Evolutionary conservation across 2,113 vertebrate species (phyloP), one percentile per base, ranked within the genome.

Genomic region (Hypocryptadius cinnamomeus): DNA sequence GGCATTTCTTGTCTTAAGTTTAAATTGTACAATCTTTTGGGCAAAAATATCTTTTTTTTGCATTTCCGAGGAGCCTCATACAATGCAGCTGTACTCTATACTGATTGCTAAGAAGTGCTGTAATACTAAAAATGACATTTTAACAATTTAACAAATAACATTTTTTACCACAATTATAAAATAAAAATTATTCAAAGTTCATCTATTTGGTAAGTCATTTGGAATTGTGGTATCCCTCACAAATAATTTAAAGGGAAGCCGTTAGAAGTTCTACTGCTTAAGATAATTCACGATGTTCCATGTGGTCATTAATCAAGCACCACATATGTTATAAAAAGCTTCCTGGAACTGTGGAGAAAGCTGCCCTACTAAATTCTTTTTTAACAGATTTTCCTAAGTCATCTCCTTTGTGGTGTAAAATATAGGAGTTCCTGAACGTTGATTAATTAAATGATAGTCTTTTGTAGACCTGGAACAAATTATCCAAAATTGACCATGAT

Each of bases 381-480:
- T 76, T 31, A 83, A 79, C 42, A 78, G 16, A 83, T 89, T 79
- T 90, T 89, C 54, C 33, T 60, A 65, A 85, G 54, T 87, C 79
- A 24, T 66, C 47, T 89, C 72, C n/a, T 92, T 70, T 77, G 68
- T 4, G 1, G 21, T 56, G 4, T 77, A 87, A 95, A 95, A 94
- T 89, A 82, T 21, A 83, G 68, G 85, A 91, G 74, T 37, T 85
- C 48, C 68, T 77, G 85, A 83, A 85, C 1, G 17, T 44, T 80
- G 79, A 92, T 94, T 93, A 91, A 94, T 93, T 93, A 95, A 90
- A 89, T 84, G 70, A 92, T 89, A 95, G 82, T 74, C 88, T 91
- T 86, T 59, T 77, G 77, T 92, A 87, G 64, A 64, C 76, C 65
- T 82, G 70, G 50, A 95, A 94, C 89, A 87, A 92, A 94, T 94